Conservation (phyloP, 2,113 vertebrate species). For the Oncorhynchus clarkii region DNA sequence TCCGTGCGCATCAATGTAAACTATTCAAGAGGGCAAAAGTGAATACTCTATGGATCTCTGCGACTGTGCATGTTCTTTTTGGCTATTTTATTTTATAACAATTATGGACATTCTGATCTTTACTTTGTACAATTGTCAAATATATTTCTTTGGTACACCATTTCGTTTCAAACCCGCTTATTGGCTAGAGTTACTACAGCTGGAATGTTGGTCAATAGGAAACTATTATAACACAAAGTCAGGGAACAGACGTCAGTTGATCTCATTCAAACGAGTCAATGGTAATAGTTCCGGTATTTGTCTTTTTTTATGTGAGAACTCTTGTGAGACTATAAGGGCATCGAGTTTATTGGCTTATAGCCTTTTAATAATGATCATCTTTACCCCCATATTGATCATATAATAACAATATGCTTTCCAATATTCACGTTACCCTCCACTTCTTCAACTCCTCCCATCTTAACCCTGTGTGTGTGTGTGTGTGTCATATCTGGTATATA, state of each 20-base stretch:
- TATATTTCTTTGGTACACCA: not conserved
- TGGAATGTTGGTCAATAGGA: not conserved
- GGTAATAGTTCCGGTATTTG: not conserved
- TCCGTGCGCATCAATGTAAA: slow-evolving; percentile 40
- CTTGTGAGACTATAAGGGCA: not conserved
- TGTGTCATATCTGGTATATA: slow-evolving; percentile 25
- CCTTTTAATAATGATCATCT: not conserved
- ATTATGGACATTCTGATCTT: not conserved
- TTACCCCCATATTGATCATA: not conserved
- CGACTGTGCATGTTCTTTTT: not conserved
- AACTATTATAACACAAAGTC: not conserved
- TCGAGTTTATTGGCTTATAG: not conserved
- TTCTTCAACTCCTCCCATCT: not conserved
- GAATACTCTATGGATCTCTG: slow-evolving; percentile 10
- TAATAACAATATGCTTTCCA: not conserved
- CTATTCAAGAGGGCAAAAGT: slow-evolving; percentile 16
- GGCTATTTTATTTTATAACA: not conserved
- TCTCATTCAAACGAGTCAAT: not conserved
- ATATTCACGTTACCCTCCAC: not conserved
- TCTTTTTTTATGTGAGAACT: not conserved
- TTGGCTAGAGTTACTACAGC: not conserved
- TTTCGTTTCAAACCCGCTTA: not conserved
- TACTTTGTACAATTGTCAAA: not conserved
- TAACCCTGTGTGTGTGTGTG: not conserved
- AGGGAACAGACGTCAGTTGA: not conserved